Percentiles rank a stretch among this genome's conserved stretches.
These are phyloP conservation scores for Steinernema carpocapsae DNA, from an alignment of 2,888 invertebrate genomes.

Conservation along the genomic window DNA sequence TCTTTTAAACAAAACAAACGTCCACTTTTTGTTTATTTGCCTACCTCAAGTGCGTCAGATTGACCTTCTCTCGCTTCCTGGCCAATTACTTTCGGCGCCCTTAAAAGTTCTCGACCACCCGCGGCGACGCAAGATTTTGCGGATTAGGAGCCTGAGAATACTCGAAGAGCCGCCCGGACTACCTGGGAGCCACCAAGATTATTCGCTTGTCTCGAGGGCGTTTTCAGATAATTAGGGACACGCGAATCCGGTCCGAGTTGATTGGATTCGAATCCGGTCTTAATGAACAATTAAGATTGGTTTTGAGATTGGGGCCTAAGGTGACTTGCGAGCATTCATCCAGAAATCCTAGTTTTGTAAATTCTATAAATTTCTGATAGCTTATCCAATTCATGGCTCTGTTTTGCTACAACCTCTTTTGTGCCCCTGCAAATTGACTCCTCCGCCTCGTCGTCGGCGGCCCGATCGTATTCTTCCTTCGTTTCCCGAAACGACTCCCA, in stretches of 20 bases:
- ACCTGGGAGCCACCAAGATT: background rate
- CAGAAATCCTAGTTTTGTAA: no score
- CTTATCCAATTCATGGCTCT: no score
- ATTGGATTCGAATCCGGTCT: background rate
- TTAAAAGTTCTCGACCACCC: constrained; percentile 32
- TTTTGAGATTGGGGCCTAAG: no score
- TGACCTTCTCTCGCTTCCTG: constrained; percentile 6
- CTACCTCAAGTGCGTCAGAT: constrained; percentile 21
- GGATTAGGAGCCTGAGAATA: background rate
- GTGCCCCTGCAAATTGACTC: no score
- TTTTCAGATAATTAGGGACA: background rate
- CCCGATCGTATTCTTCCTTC: background rate
- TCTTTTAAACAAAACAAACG: no score
- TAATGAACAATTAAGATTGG: no score
- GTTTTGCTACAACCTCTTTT: no score
- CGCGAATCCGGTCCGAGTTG: background rate
- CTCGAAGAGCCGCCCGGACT: background rate
- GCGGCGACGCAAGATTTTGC: background rate
- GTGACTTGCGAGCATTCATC: no score
- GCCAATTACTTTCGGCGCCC: background rate
- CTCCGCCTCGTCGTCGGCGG: background rate
- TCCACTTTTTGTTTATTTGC: constrained; percentile 30
- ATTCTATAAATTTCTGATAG: no score
- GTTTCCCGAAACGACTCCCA: background rate
- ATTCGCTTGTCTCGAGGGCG: constrained; percentile 4